Base-by-base conservation (phyloP, 92 coral and sea anemone species). In the Montipora capitata region DNA sequence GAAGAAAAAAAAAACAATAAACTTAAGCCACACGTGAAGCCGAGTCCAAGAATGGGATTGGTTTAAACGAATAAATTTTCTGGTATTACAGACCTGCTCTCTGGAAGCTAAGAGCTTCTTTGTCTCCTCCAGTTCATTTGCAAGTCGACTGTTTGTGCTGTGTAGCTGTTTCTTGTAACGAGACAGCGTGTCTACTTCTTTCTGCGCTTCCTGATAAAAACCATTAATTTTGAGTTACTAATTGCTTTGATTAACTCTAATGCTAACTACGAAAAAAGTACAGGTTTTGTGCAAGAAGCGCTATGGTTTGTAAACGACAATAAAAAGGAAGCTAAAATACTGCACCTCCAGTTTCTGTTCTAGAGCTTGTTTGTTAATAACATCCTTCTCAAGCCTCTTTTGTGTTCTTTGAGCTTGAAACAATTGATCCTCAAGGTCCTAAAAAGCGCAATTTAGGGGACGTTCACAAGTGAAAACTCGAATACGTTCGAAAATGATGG, bases 381-480 rank as follows among this genome's bases (percentile, higher is more conserved):
- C 87, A 3, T 93, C 96, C 75, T 92, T 89, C 56, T 95, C 98
- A 4, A 85, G 86, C 74, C 93, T 95, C 61, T 90, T 92, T 79
- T 85, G 92, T 61, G 85, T 90, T 74, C 98, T 81, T 75, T 95
- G 98, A 52, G 83, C 54, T 71, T 95, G 88, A 75, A 95, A 79
- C 13, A 95, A 71, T 66, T 95, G 91, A 40, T 95, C 98, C 84
- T 95, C 98, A 15, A 95, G 87, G 44, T 95, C 98, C 98, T 95
- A 70, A 3, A n/a, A 80, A 51, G 35, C 35, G 0, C 35, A 27
- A 27, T 27, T 27, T 27, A 27, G 35, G 35, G 35, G 35, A 1
- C 35, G 35, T 27, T 27, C 35, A 27, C 35, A 27, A 0, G 35
- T 27, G 35, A 27, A 27, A 27, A 27, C 35, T 27, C 35, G 35